phyloP scores from a whole-genome alignment of 2,113 vertebrate genomes.

The Ptyas mucosa region DNA sequence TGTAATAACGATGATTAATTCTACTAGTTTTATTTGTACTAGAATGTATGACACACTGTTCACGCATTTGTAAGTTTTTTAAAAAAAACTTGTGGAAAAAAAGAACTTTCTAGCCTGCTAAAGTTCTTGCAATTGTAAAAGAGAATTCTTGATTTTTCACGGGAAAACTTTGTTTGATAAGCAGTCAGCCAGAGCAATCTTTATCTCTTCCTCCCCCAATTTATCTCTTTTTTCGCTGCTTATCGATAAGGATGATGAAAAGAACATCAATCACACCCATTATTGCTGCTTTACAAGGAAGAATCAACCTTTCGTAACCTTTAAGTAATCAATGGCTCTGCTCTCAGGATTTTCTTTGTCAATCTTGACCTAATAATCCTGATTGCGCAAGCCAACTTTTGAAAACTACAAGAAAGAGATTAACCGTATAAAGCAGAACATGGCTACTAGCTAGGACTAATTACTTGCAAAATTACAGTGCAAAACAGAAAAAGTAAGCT shows the following conservation, averaged over 20 bases:
- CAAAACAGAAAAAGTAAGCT: background rate
- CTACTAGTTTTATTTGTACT: too few relatives aligned
- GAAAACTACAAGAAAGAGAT: slow-evolving; percentile 32
- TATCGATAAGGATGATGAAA: slow-evolving; percentile 36
- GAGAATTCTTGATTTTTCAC: background rate
- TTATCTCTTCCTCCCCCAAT: background rate
- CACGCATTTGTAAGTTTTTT: too few relatives aligned
- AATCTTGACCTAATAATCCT: slow-evolving; percentile 48
- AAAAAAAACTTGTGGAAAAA: background rate
- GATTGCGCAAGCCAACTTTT: slow-evolving; percentile 26
- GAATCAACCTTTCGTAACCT: slow-evolving; percentile 22
- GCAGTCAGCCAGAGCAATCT: background rate
- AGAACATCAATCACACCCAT: slow-evolving; percentile 42
- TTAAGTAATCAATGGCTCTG: slow-evolving; percentile 45
- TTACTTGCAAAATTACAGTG: slow-evolving; percentile 8
- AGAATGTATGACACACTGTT: too few relatives aligned
- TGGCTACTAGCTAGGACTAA: background rate
- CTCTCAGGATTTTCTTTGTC: slow-evolving; percentile 29
- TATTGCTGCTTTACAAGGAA: slow-evolving; percentile 33
- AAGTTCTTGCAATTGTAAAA: background rate
- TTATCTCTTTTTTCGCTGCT: background rate
- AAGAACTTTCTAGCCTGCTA: background rate
- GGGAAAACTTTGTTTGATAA: background rate
- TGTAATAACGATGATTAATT: too few relatives aligned
- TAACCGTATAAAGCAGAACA: background rate